These are phyloP conservation scores for Laupala kohalensis DNA, from an alignment of 1,140 invertebrate species.

Conservation along the genomic window DNA sequence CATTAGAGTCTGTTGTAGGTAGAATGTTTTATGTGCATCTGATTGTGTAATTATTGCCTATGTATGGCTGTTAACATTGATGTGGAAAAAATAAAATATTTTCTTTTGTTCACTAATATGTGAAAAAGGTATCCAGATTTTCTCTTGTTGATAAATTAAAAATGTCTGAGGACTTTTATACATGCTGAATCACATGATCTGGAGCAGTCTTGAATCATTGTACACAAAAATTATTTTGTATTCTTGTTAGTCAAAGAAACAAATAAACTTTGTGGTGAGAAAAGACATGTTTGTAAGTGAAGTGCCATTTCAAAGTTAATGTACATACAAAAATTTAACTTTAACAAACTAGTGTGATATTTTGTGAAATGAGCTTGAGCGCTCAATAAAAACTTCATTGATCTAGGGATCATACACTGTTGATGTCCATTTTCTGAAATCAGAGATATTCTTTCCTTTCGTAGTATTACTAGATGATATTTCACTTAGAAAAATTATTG, in stretches of 20 bases:
- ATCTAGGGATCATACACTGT: slow-evolving; percentile 3
- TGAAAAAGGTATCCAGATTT: background rate
- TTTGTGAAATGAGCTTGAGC: slow-evolving; percentile 1
- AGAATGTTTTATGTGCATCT: background rate
- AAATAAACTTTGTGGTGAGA: background rate
- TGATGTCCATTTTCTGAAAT: slow-evolving; percentile 1
- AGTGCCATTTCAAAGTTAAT: background rate
- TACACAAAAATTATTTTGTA: background rate
- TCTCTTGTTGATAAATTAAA: background rate
- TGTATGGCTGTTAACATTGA: background rate
- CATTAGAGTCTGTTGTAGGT: background rate
- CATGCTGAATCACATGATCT: background rate
- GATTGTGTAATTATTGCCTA: background rate
- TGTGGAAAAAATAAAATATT: background rate
- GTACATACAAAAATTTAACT: background rate
- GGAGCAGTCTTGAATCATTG: background rate
- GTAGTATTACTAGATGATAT: slow-evolving; percentile 8
- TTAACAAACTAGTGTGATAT: slow-evolving; percentile 4
- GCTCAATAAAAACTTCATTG: slow-evolving; percentile 4
- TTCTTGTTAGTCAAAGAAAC: background rate
- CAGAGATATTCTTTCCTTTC: slow-evolving; percentile 1
- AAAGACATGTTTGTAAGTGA: background rate
- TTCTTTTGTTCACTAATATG: background rate
- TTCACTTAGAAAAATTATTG: background rate
- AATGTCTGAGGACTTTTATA: background rate